phyloP scores from a whole-genome alignment of 2,888 invertebrate genomes.

The Drosophila mettleri region DNA sequence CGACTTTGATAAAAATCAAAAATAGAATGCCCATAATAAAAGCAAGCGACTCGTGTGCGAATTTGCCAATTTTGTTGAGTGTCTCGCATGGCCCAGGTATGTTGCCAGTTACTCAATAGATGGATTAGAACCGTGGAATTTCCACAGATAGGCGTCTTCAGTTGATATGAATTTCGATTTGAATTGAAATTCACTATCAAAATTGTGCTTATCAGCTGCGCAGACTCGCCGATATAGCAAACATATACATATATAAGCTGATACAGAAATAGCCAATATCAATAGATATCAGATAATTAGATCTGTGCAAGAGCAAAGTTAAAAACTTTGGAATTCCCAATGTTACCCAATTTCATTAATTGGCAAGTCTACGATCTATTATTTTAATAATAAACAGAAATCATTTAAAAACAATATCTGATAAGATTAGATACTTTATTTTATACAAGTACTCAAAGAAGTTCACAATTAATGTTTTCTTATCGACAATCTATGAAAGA shows the following conservation, averaged over 20 bases:
- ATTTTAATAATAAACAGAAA: background rate
- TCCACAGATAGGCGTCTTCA: background rate
- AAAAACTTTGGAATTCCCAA: background rate
- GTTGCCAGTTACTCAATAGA: background rate
- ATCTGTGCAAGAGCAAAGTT: background rate
- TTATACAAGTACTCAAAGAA: background rate
- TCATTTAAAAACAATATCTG: background rate
- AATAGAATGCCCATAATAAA: background rate
- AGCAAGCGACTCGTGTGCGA: background rate
- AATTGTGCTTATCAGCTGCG: no score
- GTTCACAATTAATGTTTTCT: background rate
- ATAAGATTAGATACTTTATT: background rate
- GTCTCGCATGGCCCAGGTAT: background rate
- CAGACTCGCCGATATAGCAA: background rate
- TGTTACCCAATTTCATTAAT: no score
- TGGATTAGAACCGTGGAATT: background rate
- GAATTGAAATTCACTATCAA: constrained; percentile 13
- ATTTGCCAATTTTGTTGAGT: background rate
- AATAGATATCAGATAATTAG: background rate
- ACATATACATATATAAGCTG: background rate
- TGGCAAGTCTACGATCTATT: no score
- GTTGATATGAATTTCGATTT: background rate
- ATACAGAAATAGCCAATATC: background rate
- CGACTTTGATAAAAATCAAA: constrained; percentile 2
- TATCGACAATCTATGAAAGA: background rate